These are phyloP conservation scores for Lerista edwardsae DNA, from an alignment of 2,797 vertebrate species.

Conservation along the genomic window DNA sequence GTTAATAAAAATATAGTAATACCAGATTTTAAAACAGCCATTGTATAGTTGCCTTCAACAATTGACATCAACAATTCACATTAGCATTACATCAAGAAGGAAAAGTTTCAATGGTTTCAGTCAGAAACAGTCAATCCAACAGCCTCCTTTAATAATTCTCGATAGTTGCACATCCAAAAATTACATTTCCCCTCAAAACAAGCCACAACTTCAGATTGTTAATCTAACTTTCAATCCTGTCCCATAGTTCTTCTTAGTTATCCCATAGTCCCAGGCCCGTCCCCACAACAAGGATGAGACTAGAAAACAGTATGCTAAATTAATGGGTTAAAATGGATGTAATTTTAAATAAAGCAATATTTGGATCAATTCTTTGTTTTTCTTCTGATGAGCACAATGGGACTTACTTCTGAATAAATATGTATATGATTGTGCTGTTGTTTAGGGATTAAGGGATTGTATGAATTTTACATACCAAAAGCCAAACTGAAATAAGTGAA, in stretches of 20 bases:
- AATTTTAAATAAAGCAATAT: background rate
- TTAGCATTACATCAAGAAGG: background rate
- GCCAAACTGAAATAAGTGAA: background rate
- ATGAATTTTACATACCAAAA: background rate
- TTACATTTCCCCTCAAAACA: background rate
- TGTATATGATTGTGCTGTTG: background rate
- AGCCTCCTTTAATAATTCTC: background rate
- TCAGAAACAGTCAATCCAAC: background rate
- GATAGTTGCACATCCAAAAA: background rate
- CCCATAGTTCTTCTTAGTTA: background rate
- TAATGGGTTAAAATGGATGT: background rate
- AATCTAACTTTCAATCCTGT: background rate
- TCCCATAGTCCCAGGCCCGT: too few relatives aligned
- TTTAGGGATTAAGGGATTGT: background rate
- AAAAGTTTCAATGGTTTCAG: background rate
- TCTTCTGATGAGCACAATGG: too few relatives aligned
- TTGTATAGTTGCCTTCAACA: background rate
- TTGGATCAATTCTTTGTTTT: background rate
- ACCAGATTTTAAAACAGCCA: background rate
- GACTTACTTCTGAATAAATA: too few relatives aligned
- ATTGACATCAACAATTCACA: background rate
- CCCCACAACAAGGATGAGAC: background rate
- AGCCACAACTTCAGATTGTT: background rate
- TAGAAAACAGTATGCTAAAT: background rate
- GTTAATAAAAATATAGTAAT: background rate